Evolutionary conservation across 2,113 vertebrate genomes (phyloP), one percentile per base, ranked within the genome.

Genomic region (Silurus asotus): DNA sequence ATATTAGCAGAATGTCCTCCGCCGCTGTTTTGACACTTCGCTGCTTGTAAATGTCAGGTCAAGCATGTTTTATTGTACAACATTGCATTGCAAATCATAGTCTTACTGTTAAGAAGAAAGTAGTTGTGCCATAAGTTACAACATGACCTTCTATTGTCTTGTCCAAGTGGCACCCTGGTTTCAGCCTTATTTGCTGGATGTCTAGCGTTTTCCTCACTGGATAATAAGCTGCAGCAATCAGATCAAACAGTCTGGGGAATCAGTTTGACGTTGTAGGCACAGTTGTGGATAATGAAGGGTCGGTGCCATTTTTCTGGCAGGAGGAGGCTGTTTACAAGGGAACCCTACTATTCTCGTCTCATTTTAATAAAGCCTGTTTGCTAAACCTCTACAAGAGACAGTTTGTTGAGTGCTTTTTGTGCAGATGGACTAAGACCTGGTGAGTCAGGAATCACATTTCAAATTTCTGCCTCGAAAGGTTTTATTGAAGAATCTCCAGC

Each of bases 171-270:
- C 69, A 67, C n/a, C 49, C 70, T 17, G 80, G 48, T 76, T 75
- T 56, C 59, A 58, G 53, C 51, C 80, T 87, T 82, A 82, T 65
- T 56, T 82, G 58, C 51, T 45, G 49, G 15, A 15, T 70, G 28
- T 65, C n/a, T 65, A 20, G 58, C 51, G 67, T 64, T 76, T 65
- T 25, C 67, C 13, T 13, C 13, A 55, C 49, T 45, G 48, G 56
- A 58, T 82, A 83, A 87, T 67, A 83, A 87, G 80, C 70, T 72
- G 49, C 45, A 76, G 62, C 62, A n/a, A 70, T 76, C 84, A 59
- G 76, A 59, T 79, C 53, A 58, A 56, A 58, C 37, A 49, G 64
- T 25, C 53, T 67, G 45, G 25, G 56, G 79, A 81, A 80, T 86
- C 64, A 61, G 53, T 72, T 72, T 81, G 84, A 86, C 20, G 65